Base-by-base conservation (phyloP, 2,888 invertebrate genomes). In the Lumbricus terrestris region DNA sequence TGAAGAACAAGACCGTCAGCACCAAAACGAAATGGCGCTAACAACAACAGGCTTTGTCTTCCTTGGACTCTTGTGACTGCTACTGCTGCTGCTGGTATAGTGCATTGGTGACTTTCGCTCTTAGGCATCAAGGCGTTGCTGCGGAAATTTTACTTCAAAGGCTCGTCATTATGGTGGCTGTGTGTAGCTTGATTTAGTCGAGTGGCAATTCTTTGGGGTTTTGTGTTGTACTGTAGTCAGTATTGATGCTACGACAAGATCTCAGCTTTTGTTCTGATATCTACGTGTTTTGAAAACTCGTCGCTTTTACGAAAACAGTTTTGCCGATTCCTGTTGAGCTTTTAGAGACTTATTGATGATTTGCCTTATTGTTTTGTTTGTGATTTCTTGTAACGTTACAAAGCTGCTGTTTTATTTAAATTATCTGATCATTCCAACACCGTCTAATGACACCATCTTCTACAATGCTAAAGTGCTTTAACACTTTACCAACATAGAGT, bases 401-500 rank as follows among this genome's bases (percentile, higher is more conserved):
- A 69, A 69, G n/a, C 69, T 69, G 69, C 69, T 69, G 69, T n/a
- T 69, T 69, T 69, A 69, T 69, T 69, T 69, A n/a, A 69, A n/a
- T 69, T 69, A 69, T 69, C n/a, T 69, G 16, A 69, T 69, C 69
- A 69, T 69, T 69, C 29, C 69, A 8, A 69, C n/a, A n/a, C n/a
- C n/a, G n/a, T 69, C n/a, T 69, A 8, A 69, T n/a, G n/a, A n/a
- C 69, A 69, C 29, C 54, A 29, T 6, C 1, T 69, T 6, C 69
- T 69, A 69, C 69, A 69, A 69, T 69, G 69, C 69, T 69, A n/a
- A 69, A 29, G 11, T 69, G n/a, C n/a, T n/a, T n/a, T 69, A 8
- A n/a, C n/a, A n/a, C n/a, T n/a, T n/a, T n/a, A n/a, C n/a, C n/a
- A n/a, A n/a, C n/a, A n/a, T n/a, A n/a, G n/a, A n/a, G n/a, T n/a